These are phyloP conservation scores for Eilema griseolum DNA, from an alignment of 2,888 invertebrate genomes.

Conservation along the genomic window DNA sequence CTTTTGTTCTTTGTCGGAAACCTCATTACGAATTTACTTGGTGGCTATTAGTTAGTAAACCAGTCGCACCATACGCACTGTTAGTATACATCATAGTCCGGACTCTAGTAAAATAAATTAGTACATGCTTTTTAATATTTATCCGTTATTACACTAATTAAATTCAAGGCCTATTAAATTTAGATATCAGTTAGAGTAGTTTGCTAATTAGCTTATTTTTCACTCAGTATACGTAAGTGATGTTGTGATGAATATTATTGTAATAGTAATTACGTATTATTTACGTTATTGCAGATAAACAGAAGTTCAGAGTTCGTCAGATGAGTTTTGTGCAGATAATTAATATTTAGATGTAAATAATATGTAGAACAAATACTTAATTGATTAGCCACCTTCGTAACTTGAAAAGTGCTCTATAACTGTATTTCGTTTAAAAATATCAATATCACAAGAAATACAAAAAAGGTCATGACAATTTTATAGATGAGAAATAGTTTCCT, in stretches of 20 bases:
- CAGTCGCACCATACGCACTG: background rate
- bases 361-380: background rate
- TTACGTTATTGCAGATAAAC: background rate
- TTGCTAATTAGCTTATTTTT: conserved; percentile 7
- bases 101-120: background rate
- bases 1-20: background rate
- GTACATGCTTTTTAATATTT: background rate
- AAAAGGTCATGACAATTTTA: too few relatives aligned
- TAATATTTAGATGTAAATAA: background rate
- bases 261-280: conserved; percentile 8
- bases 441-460: background rate
- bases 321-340: background rate
- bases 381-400: background rate
- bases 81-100: too few relatives aligned
- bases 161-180: background rate
- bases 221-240: background rate
- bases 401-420: background rate
- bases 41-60: background rate
- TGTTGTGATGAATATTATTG: background rate
- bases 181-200: background rate
- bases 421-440: background rate
- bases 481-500: too few relatives aligned
- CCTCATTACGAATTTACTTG: background rate
- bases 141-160: conserved; percentile 5
- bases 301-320: background rate